Conservation (phyloP, 1,140 invertebrate species). For the Drosophila kanapiae region DNA sequence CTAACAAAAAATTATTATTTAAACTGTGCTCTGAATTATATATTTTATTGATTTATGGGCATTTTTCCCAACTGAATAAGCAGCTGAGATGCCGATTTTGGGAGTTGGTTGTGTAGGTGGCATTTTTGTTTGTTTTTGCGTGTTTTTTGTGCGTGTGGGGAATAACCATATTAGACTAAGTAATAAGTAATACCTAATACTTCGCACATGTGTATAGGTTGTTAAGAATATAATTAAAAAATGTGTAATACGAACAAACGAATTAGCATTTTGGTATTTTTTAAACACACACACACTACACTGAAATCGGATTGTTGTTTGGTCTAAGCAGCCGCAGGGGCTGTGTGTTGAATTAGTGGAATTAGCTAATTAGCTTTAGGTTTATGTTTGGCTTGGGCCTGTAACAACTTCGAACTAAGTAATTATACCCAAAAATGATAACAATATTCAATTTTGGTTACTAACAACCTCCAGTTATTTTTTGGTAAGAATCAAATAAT, state of each 20-base stretch:
- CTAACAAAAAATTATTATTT: conserved; percentile 40
- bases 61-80: conserved; percentile 4
- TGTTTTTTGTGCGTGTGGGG: conserved; percentile 55
- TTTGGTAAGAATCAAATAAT: conserved; percentile 43
- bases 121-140: conserved; percentile 43
- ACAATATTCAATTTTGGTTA: conserved; percentile 57
- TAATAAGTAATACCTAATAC: conserved; percentile 53
- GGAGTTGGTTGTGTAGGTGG: conserved; percentile 60
- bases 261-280: conserved; percentile 57
- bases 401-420: conserved; percentile 65
- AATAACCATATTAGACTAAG: conserved; percentile 54
- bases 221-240: conserved; percentile 56
- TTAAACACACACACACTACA: conserved; percentile 82
- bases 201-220: conserved; percentile 85
- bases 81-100: conserved; percentile 13
- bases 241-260: conserved; percentile 51
- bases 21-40: conserved; percentile 39
- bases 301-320: conserved; percentile 51
- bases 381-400: conserved; percentile 45
- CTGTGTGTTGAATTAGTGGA: conserved; percentile 73
- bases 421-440: conserved; percentile 66
- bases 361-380: conserved; percentile 68
- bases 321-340: conserved; percentile 50
- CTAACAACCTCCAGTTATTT: conserved; percentile 72
- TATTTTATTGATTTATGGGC: conserved; percentile 13